These are phyloP conservation scores for Protomyctophum bolini DNA, from an alignment of 2,113 vertebrate genomes.

Conservation along the genomic window DNA sequence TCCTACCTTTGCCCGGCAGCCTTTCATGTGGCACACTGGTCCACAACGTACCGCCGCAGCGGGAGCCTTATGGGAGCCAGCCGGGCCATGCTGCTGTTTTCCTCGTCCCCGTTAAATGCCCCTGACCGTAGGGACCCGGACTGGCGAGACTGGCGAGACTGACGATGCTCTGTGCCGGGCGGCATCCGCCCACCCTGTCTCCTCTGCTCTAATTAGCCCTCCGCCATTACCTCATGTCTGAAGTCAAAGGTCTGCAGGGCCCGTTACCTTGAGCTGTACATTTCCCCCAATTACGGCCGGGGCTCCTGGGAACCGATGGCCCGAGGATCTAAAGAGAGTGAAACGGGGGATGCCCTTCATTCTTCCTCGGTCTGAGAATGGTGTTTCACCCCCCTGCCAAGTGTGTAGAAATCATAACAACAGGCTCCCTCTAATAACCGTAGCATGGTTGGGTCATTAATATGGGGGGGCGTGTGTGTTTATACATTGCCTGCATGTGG, in stretches of 20 bases:
- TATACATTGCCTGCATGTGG: constrained; percentile 33
- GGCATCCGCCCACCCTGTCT: constrained; percentile 57
- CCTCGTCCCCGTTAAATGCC: constrained; percentile 57
- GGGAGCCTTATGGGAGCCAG: constrained; percentile 39
- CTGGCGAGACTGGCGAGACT: constrained; percentile 31
- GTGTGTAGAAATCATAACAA: constrained; percentile 59
- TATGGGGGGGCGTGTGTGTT: constrained; percentile 18
- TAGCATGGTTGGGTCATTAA: constrained; percentile 43
- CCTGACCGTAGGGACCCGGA: constrained; percentile 52
- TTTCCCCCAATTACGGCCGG: constrained; percentile 46
- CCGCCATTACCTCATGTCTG: constrained; percentile 73
- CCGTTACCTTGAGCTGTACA: constrained; percentile 56
- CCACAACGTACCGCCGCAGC: constrained; percentile 21
- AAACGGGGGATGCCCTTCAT: constrained; percentile 48
- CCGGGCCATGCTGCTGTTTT: constrained; percentile 51
- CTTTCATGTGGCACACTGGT: constrained; percentile 66
- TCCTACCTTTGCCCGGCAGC: constrained; percentile 21
- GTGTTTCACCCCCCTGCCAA: constrained; percentile 39
- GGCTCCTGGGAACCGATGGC: constrained; percentile 4
- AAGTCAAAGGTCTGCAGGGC: constrained; percentile 53
- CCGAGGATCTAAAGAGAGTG: neutral
- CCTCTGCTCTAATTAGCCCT: constrained; percentile 56
- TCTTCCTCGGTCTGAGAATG: constrained; percentile 24
- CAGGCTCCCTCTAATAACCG: constrained; percentile 20
- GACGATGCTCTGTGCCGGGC: constrained; percentile 45